Conservation (phyloP, 2,797 vertebrate species). For the Acrocephalus scirpaceus region DNA sequence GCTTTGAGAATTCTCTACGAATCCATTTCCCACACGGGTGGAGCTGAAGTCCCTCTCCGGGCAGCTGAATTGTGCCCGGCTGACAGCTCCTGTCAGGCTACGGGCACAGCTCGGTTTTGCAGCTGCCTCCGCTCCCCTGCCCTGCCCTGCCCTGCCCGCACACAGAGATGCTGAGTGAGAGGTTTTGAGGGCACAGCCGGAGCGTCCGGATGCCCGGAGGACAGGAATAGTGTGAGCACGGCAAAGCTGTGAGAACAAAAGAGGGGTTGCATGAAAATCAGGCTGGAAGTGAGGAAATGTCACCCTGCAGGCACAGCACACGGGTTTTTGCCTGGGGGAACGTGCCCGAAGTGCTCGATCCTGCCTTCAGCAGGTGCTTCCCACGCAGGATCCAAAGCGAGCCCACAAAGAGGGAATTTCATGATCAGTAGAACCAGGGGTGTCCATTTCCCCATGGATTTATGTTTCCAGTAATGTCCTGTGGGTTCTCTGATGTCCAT, state of each 20-base stretch:
- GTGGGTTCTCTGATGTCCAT: background rate
- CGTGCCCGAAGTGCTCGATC: accelerated
- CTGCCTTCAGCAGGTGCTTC: background rate
- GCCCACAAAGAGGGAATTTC: background rate
- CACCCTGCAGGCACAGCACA: background rate
- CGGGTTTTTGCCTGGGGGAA: accelerated
- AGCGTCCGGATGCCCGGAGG: background rate
- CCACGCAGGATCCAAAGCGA: background rate
- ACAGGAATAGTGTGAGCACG: background rate
- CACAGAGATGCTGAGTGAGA: background rate
- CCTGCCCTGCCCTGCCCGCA: background rate
- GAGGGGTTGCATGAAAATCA: background rate
- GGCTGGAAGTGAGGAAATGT: background rate
- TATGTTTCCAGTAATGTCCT: accelerated
- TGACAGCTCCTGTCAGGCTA: background rate
- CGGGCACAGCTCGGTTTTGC: background rate
- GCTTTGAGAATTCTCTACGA: background rate
- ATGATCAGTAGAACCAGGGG: background rate
- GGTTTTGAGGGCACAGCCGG: background rate
- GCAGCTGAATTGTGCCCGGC: background rate
- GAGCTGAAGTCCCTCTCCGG: background rate
- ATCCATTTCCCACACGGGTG: background rate
- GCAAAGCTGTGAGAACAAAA: background rate
- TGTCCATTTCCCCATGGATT: background rate
- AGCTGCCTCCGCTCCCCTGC: background rate